Percentiles rank a stretch among this genome's conserved stretches.
Evolutionary conservation across 2,888 invertebrate genomes (phyloP).

Genomic region (Uloborus plumipes): DNA sequence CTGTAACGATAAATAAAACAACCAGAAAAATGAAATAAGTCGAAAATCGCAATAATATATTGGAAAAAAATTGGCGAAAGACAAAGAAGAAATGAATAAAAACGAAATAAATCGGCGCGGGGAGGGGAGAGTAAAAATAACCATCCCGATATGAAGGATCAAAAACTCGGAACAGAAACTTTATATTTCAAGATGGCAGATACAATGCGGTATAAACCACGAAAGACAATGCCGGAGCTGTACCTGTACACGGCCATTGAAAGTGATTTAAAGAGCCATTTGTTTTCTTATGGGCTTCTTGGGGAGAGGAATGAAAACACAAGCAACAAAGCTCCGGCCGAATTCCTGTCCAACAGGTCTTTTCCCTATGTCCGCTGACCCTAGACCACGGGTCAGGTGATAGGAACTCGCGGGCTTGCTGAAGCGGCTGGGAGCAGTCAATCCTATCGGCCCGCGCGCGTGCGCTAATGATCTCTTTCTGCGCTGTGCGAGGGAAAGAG

Average conservation of each 20-base stretch:
- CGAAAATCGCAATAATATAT: too few species aligned
- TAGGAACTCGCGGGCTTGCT: constrained; percentile 5
- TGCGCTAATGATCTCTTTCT: too few species aligned
- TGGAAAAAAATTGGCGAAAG: not conserved
- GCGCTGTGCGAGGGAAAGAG: constrained; percentile 5
- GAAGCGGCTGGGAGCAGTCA: too few species aligned
- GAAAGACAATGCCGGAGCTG: constrained; percentile 31
- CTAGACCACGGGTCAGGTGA: constrained; percentile 49
- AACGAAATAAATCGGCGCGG: not conserved
- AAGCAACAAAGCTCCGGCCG: constrained; percentile 48
- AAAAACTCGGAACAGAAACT: constrained; percentile 14
- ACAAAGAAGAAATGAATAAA: not conserved
- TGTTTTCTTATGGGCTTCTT: constrained; percentile 29
- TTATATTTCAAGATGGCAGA: constrained; percentile 11
- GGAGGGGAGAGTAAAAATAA: not conserved
- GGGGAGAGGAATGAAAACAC: not conserved
- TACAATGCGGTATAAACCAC: constrained; percentile 14
- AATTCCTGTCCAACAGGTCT: constrained; percentile 63
- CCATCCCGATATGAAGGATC: not conserved
- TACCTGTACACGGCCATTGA: constrained; percentile 58
- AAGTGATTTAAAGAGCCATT: constrained; percentile 60
- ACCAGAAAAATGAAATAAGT: too few species aligned
- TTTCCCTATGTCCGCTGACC: constrained; percentile 60
- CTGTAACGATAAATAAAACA: too few species aligned
- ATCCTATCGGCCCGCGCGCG: too few species aligned